Conservation (phyloP, 2,888 invertebrate species). For the Bugula neritina region DNA sequence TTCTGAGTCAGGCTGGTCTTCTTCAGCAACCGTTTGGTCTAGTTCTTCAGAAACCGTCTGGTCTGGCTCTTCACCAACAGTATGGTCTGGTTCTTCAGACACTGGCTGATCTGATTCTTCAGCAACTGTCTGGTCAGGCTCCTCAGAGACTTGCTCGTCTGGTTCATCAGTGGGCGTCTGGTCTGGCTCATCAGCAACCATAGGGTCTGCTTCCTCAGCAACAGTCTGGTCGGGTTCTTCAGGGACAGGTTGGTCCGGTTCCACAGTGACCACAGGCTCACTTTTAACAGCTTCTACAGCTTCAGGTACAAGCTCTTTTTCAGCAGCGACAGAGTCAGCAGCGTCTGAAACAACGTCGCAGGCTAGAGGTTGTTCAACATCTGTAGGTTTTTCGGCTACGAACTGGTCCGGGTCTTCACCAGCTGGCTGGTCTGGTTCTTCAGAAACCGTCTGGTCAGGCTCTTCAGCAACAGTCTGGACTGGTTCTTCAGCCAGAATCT, state of each 20-base stretch:
- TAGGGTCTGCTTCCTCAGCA: too few relatives aligned
- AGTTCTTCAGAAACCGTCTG: background rate
- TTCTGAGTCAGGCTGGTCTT: background rate
- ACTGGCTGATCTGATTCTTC: background rate
- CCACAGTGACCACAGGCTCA: too few relatives aligned
- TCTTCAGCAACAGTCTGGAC: background rate
- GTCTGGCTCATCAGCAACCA: background rate
- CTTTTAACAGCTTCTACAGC: too few relatives aligned
- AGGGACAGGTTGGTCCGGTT: too few relatives aligned
- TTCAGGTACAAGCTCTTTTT: too few relatives aligned
- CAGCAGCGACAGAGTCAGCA: too few relatives aligned
- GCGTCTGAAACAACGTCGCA: too few relatives aligned
- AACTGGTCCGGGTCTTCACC: background rate
- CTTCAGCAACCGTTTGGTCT: background rate
- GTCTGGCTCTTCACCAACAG: background rate
- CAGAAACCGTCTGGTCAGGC: background rate
- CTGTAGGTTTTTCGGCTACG: background rate
- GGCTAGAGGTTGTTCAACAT: too few relatives aligned
- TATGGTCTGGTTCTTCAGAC: too few relatives aligned
- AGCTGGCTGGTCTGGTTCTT: background rate
- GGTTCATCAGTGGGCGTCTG: too few relatives aligned
- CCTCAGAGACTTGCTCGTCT: background rate
- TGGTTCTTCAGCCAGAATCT: background rate
- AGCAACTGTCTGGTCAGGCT: background rate
- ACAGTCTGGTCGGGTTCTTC: too few relatives aligned